Evolutionary conservation across 2,113 vertebrate genomes (phyloP).

Genomic region (Stigmatopora argus): DNA sequence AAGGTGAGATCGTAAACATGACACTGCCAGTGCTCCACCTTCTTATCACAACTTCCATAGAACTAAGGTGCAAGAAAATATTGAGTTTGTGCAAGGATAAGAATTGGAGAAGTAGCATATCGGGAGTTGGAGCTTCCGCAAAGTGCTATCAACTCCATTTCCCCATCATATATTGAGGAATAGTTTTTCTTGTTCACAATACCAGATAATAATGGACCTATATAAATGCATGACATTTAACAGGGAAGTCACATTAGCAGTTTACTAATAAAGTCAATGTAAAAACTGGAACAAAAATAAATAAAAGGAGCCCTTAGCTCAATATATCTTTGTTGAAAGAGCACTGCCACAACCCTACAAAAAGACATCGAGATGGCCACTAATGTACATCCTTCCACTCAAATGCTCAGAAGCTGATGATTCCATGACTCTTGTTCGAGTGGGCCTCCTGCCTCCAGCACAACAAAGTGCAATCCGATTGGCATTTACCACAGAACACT

Average conservation of each 20-base stretch:
- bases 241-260: neutral
- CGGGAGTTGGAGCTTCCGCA: slow-evolving; percentile 61
- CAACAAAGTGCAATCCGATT: no score
- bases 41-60: slow-evolving; percentile 56
- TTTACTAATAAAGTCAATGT: neutral
- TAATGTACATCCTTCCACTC: no score
- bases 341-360: no score
- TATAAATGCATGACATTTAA: neutral
- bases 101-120: slow-evolving; percentile 58
- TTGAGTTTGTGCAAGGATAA: slow-evolving; percentile 57
- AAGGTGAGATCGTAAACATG: slow-evolving; percentile 44
- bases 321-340: no score
- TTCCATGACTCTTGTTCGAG: no score
- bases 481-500: no score
- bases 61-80: slow-evolving; percentile 45
- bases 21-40: slow-evolving; percentile 34
- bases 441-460: no score
- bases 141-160: slow-evolving; percentile 31
- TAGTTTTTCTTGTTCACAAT: neutral
- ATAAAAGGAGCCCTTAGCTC: no score
- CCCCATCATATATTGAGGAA: slow-evolving; percentile 14
- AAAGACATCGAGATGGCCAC: no score
- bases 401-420: no score
- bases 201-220: neutral
- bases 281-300: neutral